Base-by-base conservation (phyloP, 64 coral and sea anemone species). In the Catalaphyllia jardinei region DNA sequence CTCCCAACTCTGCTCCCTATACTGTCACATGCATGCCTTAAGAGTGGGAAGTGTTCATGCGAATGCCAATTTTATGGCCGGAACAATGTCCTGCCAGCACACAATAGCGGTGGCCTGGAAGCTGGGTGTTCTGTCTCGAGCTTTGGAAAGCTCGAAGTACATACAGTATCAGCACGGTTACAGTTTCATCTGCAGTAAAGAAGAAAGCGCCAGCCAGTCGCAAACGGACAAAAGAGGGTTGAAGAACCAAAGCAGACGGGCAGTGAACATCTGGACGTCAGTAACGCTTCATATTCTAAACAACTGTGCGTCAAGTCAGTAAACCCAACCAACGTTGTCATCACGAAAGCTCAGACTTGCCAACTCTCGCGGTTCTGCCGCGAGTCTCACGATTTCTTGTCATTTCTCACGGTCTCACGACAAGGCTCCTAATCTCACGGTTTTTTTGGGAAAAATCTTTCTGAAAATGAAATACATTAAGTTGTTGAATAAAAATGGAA, bases 21-120 rank as follows among this genome's bases (percentile, higher is more conserved):
- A 80, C 78, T 33, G 78, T 80, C n/a, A 62, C 30, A n/a, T 80
- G 78, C 30, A n/a, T 80, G 78, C 17, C 78, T 80, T 31, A 79
- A 79, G 51, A 79, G 14, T 79, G 77, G 77, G 20, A 79, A 79
- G n/a, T 61, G 60, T 61, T 61, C 60, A 25, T 60, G 77, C 50
- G 52, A 55, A 79, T 60, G 77, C 27, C 0, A 25, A 35, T 79
- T 60, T 60, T 79, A 79, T 60, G 27, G 25, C 52, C 27, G 77
- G 17, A 18, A 79, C 77, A 79, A 79, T 60, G 24, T 79, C n/a
- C 77, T 79, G 52, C 77, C n/a, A 15, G 8, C 77, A 79, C 12
- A 60, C 77, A 12, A 24, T 79, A 28, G 77, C 1, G 7, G 25
- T 79, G 27, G 28, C 77, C 18, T 33, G 77, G 77, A 79, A 79